Evolutionary conservation across 2,797 vertebrate genomes (phyloP).

Genomic region (Enteromius afrohamiltoni): DNA sequence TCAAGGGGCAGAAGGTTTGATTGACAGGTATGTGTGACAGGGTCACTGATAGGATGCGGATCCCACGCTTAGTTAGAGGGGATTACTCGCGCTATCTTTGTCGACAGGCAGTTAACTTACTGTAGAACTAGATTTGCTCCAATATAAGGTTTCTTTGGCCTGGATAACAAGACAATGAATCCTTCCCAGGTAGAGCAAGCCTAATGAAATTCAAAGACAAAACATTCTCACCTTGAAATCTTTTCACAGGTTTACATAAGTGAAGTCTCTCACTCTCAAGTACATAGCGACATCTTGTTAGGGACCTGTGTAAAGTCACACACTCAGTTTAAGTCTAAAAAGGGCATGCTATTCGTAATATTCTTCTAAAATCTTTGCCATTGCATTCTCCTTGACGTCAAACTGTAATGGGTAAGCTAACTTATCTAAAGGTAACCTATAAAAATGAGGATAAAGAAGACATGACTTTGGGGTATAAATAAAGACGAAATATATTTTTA

Average conservation of each 20-base stretch:
- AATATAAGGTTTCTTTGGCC: neutral
- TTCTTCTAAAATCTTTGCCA: neutral
- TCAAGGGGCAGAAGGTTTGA: constrained; percentile 18
- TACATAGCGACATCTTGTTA: neutral
- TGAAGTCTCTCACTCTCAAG: neutral
- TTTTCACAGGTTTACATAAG: constrained; percentile 22
- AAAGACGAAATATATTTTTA: neutral
- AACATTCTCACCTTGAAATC: constrained; percentile 6
- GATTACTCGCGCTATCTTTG: neutral
- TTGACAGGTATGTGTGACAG: constrained; percentile 38
- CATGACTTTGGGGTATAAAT: neutral
- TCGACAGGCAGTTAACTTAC: neutral
- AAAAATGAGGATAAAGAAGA: neutral
- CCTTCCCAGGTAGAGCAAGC: neutral
- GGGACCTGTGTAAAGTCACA: neutral
- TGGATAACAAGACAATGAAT: constrained; percentile 3
- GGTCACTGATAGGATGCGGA: neutral
- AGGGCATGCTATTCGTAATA: neutral
- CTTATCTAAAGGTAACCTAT: neutral
- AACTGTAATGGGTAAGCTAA: neutral
- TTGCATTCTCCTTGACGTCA: neutral
- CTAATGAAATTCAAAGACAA: neutral
- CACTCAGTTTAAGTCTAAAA: neutral
- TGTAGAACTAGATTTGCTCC: constrained; percentile 1
- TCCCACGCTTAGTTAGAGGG: constrained; percentile 20